Conservation (phyloP, 2,113 vertebrate species). For the Colaptes auratus region DNA sequence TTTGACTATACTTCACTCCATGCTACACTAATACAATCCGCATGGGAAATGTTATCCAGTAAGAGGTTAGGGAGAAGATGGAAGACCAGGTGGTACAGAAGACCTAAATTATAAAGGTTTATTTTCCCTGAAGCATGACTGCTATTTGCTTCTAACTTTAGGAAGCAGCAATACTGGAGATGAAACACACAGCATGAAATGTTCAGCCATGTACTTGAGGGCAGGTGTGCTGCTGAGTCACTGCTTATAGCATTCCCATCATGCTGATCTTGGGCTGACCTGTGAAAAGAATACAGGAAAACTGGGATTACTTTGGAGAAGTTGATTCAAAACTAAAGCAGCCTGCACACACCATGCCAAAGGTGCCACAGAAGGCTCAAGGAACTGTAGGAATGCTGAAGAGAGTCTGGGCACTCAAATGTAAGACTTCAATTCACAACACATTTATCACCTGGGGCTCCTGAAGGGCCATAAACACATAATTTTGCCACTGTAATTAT, state of each 20-base stretch:
- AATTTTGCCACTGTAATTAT: constrained; percentile 58
- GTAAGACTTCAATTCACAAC: constrained; percentile 20
- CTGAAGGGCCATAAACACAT: constrained; percentile 31
- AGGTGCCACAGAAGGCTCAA: neutral
- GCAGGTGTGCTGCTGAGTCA: constrained; percentile 19
- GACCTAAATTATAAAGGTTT: constrained; percentile 10
- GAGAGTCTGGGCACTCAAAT: neutral
- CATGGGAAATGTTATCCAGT: constrained; percentile 9
- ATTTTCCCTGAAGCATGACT: constrained; percentile 14
- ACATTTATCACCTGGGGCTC: constrained; percentile 49
- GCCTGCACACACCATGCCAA: neutral
- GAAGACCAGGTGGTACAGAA: constrained; percentile 19
- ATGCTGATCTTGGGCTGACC: neutral
- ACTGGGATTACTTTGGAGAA: constrained; percentile 2
- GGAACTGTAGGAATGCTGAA: neutral
- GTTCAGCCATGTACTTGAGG: neutral
- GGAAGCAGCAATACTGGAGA: neutral
- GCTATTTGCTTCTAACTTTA: constrained; percentile 22
- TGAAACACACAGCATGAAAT: neutral
- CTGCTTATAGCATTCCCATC: neutral
- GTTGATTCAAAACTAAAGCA: neutral
- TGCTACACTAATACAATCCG: constrained; percentile 24
- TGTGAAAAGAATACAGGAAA: neutral
- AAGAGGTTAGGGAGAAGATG: constrained; percentile 7
- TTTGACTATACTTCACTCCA: constrained; percentile 36